phyloP scores from a whole-genome alignment of 2,797 vertebrate species.

The Decapterus maruadsi region DNA sequence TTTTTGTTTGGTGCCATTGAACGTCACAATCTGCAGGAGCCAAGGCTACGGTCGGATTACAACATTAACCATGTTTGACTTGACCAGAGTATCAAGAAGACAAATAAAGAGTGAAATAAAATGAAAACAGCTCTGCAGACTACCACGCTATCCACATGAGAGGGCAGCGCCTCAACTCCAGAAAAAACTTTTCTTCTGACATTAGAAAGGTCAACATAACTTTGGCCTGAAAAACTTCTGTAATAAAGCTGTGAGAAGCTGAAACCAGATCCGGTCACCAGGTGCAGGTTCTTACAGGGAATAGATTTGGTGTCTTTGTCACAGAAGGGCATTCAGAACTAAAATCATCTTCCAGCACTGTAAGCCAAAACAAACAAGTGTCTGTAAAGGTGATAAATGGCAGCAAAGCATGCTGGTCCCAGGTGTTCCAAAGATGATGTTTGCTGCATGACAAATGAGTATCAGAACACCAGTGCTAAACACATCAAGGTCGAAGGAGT shows the following conservation, averaged over 20 bases:
- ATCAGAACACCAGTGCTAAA: slow-evolving; percentile 9
- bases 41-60: no score
- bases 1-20: no score
- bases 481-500: slow-evolving; percentile 13
- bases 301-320: not conserved
- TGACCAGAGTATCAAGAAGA: no score
- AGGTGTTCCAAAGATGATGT: not conserved
- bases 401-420: slow-evolving; percentile 3
- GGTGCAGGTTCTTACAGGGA: not conserved
- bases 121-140: no score
- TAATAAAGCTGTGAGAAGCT: not conserved
- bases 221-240: no score
- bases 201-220: no score
- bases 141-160: no score
- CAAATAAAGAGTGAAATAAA: no score
- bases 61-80: no score
- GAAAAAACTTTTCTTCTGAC: no score
- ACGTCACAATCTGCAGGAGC: no score
- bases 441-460: slow-evolving; percentile 18
- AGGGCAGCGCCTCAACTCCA: no score
- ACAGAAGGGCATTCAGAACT: not conserved
- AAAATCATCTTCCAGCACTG: not conserved
- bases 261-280: not conserved
- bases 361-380: not conserved
- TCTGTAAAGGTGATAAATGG: slow-evolving; percentile 6